These are phyloP conservation scores for Eudasyphora cyanicolor DNA, from an alignment of 2,888 invertebrate species.

Conservation along the genomic window DNA sequence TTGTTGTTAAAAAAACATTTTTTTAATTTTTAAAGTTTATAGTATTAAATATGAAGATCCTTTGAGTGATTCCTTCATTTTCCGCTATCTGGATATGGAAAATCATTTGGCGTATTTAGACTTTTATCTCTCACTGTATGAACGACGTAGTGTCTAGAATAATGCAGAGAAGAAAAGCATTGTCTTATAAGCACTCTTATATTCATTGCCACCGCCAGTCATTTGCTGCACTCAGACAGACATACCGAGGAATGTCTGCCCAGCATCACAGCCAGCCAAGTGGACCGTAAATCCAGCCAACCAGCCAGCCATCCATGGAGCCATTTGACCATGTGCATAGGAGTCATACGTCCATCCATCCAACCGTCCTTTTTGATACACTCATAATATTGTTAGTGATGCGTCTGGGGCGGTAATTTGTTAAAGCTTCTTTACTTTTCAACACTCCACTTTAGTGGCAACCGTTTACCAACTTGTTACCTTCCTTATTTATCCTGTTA, in stretches of 20 bases:
- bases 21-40: too few relatives aligned
- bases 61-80: too few relatives aligned
- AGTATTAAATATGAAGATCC: too few relatives aligned
- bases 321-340: not conserved
- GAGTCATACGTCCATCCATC: conserved; percentile 39
- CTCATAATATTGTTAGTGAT: conserved; percentile 69
- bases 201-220: conserved; percentile 59
- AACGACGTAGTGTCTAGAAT: conserved; percentile 23
- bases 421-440: conserved; percentile 79
- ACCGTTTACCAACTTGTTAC: conserved; percentile 62
- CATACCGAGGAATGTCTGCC: not conserved
- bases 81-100: too few relatives aligned
- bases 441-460: conserved; percentile 72
- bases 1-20: too few relatives aligned
- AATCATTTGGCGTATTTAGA: too few relatives aligned
- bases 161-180: conserved; percentile 53
- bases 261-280: not conserved
- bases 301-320: not conserved
- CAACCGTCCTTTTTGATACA: conserved; percentile 71
- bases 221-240: conserved; percentile 43
- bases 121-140: not conserved
- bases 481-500: conserved; percentile 60
- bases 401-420: conserved; percentile 76
- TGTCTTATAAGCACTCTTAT: conserved; percentile 43
- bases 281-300: not conserved